Base-by-base conservation (phyloP, 1,140 invertebrate genomes). In the Galendromus occidentalis region DNA sequence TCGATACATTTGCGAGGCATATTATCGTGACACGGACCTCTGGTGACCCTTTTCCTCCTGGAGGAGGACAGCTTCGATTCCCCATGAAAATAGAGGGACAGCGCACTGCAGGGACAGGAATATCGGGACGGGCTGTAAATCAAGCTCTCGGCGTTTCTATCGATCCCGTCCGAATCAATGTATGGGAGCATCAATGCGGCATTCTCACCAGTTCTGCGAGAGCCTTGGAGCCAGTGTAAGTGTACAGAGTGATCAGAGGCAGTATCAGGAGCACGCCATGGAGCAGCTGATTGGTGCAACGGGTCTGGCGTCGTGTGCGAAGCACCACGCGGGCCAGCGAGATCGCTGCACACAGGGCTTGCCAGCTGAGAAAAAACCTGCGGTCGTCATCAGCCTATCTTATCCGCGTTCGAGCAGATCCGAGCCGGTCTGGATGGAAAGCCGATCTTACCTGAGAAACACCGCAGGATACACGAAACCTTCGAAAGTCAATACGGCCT, bases 331-430 rank as follows among this genome's bases (percentile, higher is more conserved):
- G 51, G 17, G 51, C 25, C 33, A 59, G 9, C n/a, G 51, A 25
- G 14, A 59, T 4, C 1, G 51, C 14, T 20, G 25, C 51, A 12
- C 51, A 59, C 14, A 59, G 51, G 12, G 51, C 51, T 22, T 59
- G 51, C 51, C 51, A 59, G 51, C 51, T 59, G 51, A 59, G 25
- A 22, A 59, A 59, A 33, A 59, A 59, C 51, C 51, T 59, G 51
- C 22, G 18, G 4, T 47, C 45, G 45, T 22, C 45, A 47, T 28
- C 18, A 28, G 18, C 14, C 14, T 22, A 20, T 47, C 45, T 14
- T 47, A 20, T 47, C 45, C 4, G 4, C 14, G 45, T 14, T 22
- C 18, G 4, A 22, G 14, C 28, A 20, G 45, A 14, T 14, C 14
- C 28, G 18, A 22, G 4, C 4, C 14, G 14, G 28, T 7, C 18